Evolutionary conservation across 2,797 vertebrate genomes (phyloP).

Genomic region (Capromys pilorides): DNA sequence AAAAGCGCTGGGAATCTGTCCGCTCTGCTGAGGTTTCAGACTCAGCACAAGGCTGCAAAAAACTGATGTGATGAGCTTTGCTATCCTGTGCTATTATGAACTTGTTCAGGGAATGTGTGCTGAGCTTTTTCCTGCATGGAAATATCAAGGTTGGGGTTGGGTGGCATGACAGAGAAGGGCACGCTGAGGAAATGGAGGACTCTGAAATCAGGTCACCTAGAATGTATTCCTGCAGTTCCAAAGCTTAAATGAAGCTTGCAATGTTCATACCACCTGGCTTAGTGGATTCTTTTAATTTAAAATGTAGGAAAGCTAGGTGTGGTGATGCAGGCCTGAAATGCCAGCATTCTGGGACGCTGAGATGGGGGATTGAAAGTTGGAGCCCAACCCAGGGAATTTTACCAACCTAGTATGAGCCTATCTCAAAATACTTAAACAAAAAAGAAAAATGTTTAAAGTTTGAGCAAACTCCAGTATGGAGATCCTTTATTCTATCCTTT

Average conservation of each 20-base stretch:
- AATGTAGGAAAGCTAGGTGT: neutral
- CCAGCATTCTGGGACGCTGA: neutral
- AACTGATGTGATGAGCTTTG: slow-evolving; percentile 15
- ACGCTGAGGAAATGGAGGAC: neutral
- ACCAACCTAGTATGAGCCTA: neutral
- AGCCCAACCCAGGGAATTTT: neutral
- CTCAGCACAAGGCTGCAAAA: neutral
- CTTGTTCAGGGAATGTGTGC: neutral
- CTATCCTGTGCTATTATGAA: neutral
- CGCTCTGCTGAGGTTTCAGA: neutral
- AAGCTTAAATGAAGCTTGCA: slow-evolving; percentile 42
- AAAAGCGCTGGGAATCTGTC: neutral
- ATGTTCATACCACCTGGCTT: neutral
- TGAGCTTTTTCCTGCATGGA: neutral
- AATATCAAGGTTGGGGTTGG: slow-evolving; percentile 17
- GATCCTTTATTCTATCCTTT: neutral
- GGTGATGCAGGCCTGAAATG: neutral
- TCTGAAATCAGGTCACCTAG: slow-evolving; percentile 62
- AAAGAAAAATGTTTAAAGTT: neutral
- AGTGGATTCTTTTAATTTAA: neutral
- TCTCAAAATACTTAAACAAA: neutral
- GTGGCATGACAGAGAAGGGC: neutral
- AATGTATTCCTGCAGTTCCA: slow-evolving; percentile 50
- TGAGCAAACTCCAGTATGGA: neutral
- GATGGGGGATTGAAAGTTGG: neutral